These are phyloP conservation scores for Alsophila aescularia DNA, from an alignment of 2,888 invertebrate genomes.

Conservation along the genomic window DNA sequence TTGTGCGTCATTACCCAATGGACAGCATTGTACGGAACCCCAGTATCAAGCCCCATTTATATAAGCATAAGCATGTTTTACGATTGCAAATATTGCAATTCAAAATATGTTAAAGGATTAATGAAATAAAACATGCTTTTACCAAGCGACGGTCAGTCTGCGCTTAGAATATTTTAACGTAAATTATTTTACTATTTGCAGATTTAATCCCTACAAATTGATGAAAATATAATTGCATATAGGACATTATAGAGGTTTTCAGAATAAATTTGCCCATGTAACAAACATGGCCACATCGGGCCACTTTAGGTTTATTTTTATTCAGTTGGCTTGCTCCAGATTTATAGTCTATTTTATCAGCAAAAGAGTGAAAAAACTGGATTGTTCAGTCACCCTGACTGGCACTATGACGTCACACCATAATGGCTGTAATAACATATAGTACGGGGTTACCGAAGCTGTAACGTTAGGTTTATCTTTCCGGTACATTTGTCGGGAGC, in stretches of 20 bases:
- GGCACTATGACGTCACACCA: constrained; percentile 36
- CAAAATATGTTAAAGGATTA: background rate
- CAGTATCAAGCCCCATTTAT: constrained; percentile 7
- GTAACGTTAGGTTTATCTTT: constrained; percentile 55
- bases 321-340: background rate
- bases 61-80: constrained; percentile 13
- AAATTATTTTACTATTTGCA: constrained; percentile 5
- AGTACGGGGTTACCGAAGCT: constrained; percentile 39
- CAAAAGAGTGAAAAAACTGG: constrained; percentile 28
- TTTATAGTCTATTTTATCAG: constrained; percentile 31
- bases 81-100: constrained; percentile 1
- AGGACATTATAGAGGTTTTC: constrained; percentile 1
- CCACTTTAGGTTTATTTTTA: constrained; percentile 11
- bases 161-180: constrained; percentile 4
- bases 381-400: constrained; percentile 38
- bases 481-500: constrained; percentile 58
- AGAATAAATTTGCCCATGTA: background rate
- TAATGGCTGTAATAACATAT: constrained; percentile 42
- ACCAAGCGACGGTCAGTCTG: background rate
- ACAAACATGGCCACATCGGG: background rate
- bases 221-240: constrained; percentile 19
- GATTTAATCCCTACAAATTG: constrained; percentile 5
- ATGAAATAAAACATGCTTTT: background rate
- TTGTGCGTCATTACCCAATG: constrained; percentile 22
- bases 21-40: background rate